Evolutionary conservation across 1,140 invertebrate species (phyloP), one percentile per base, ranked within the genome.

Genomic region (Oryzaephilus surinamensis): DNA sequence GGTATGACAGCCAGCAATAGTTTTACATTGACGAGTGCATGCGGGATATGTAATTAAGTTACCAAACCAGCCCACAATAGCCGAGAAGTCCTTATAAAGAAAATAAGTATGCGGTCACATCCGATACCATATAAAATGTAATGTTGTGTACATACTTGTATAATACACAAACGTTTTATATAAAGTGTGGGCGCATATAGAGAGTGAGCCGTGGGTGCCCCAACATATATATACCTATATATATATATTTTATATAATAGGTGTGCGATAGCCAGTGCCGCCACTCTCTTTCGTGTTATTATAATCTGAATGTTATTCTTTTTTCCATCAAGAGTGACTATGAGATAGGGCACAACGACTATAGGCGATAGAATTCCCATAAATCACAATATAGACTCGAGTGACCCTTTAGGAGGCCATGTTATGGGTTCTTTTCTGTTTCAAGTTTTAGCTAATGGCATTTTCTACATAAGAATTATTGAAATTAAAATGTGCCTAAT

Each of bases 171-270:
- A n/a, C n/a, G n/a, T n/a, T n/a, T n/a, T n/a, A n/a, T n/a, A n/a
- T n/a, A n/a, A n/a, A n/a, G n/a, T n/a, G n/a, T n/a, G n/a, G n/a
- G n/a, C n/a, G n/a, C n/a, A n/a, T n/a, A n/a, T n/a, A n/a, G n/a
- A 26, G 33, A 21, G 33, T 27, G 26, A 26, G 8, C 33, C 23
- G 33, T 36, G 15, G 33, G 33, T 26, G 33, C 28, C n/a, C n/a
- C n/a, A n/a, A n/a, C n/a, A n/a, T n/a, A n/a, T n/a, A n/a, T n/a
- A n/a, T n/a, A n/a, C n/a, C n/a, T n/a, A n/a, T n/a, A n/a, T n/a
- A n/a, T n/a, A n/a, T n/a, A n/a, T n/a, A n/a, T 36, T 36, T 26
- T 36, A 26, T 16, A 36, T 36, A 36, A 36, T 36, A 36, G 33
- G 33, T 36, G 33, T 36, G 33, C 33, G 28, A 36, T 26, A n/a